Conservation (phyloP, 2,113 vertebrate genomes). For the Gasterosteus nipponicus region DNA sequence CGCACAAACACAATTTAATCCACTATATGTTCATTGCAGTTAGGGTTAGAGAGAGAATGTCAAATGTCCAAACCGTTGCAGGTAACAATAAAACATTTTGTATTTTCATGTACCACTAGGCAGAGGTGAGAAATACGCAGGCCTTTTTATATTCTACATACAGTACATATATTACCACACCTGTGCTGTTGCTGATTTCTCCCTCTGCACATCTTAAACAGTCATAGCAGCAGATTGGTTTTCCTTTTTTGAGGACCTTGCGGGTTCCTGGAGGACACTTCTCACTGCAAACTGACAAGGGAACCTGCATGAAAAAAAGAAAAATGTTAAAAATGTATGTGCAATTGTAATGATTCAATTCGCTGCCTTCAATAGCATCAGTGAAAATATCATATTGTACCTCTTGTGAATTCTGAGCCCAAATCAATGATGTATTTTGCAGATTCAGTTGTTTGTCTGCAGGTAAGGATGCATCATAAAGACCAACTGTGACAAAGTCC, state of each 20-base stretch:
- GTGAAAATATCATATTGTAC: slow-evolving; percentile 19
- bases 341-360: not conserved
- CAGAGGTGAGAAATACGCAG: not conserved
- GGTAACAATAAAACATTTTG: not conserved
- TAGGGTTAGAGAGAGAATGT: not conserved
- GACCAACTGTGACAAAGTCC: slow-evolving; percentile 75
- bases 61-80: not conserved
- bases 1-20: not conserved
- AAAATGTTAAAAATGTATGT: not conserved
- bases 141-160: not conserved
- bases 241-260: slow-evolving; percentile 79
- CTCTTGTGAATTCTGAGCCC: slow-evolving; percentile 64
- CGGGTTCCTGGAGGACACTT: slow-evolving; percentile 74
- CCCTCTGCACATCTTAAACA: slow-evolving; percentile 78
- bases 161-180: slow-evolving; percentile 11
- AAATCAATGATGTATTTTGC: slow-evolving; percentile 62
- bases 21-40: not conserved
- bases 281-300: slow-evolving; percentile 75
- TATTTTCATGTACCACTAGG: not conserved
- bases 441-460: slow-evolving; percentile 59
- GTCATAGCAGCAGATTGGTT: slow-evolving; percentile 79
- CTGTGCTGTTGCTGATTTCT: slow-evolving; percentile 76
- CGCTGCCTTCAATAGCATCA: not conserved
- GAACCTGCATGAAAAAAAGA: slow-evolving; percentile 56
- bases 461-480: slow-evolving; percentile 73